Evolutionary conservation across 2,888 invertebrate species (phyloP).

Genomic region (Troides aeacus): DNA sequence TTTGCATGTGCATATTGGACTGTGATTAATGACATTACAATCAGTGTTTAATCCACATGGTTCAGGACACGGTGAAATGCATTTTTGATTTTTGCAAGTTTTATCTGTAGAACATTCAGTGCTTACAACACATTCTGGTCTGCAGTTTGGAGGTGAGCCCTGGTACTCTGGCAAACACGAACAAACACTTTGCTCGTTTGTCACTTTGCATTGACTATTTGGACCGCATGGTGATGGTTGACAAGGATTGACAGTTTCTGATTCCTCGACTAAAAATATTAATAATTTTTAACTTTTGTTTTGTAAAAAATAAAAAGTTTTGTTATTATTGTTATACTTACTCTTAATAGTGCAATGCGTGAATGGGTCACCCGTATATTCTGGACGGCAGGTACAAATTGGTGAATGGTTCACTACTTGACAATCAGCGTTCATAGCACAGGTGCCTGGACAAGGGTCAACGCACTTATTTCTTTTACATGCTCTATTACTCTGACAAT

Average conservation of each 20-base stretch:
- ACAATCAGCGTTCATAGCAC: slow-evolving; percentile 87
- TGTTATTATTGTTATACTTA: slow-evolving; percentile 40
- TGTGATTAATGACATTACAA: slow-evolving; percentile 86
- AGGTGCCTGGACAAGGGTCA: slow-evolving; percentile 89
- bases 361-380: slow-evolving; percentile 88
- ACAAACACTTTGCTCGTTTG: slow-evolving; percentile 83
- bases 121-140: slow-evolving; percentile 87
- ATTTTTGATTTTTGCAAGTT: slow-evolving; percentile 85
- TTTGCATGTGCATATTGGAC: slow-evolving; percentile 85
- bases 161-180: slow-evolving; percentile 84
- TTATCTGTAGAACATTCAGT: slow-evolving; percentile 83
- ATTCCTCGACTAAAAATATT: slow-evolving; percentile 52
- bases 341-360: slow-evolving; percentile 74
- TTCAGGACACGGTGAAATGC: slow-evolving; percentile 85
- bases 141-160: slow-evolving; percentile 85
- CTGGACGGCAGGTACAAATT: slow-evolving; percentile 82
- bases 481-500: slow-evolving; percentile 85
- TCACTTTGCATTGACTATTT: slow-evolving; percentile 81
- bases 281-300: background rate
- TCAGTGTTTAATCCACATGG: slow-evolving; percentile 85
- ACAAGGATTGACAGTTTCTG: slow-evolving; percentile 72
- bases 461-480: slow-evolving; percentile 87
- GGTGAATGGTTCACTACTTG: slow-evolving; percentile 86
- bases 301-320: slow-evolving; percentile 12
- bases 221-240: slow-evolving; percentile 83